Evolutionary conservation across 2,113 vertebrate genomes (phyloP), one percentile per base, ranked within the genome.

Genomic region (Gambusia holbrooki): DNA sequence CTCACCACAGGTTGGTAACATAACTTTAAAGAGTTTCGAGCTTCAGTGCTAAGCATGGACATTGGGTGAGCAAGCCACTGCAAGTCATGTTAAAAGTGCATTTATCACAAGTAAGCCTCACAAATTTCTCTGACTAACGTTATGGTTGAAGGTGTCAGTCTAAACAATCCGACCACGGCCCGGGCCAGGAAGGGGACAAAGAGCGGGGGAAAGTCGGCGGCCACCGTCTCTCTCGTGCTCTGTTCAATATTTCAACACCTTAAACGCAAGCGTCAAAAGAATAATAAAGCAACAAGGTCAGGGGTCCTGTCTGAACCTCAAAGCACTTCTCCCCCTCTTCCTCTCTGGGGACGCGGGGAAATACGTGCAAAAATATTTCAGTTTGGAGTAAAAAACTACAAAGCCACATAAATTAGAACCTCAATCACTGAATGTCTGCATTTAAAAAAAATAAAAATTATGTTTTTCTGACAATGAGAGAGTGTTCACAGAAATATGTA

Each of bases 241-340:
- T 93, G 94, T 92, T 96, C 94, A 92, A 93, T 95, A 94, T 96
- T 95, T 96, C 95, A 96, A 93, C 93, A 94, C 89, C 94, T 91
- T 93, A 90, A 86, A 92, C 90, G 90, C 70, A 91, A 92, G 86
- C 93, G 93, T 93, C 93, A 93, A 90, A 95, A 95, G 91, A 96
- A 95, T 94, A 95, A 95, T 92, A 95, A 89, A 95, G 92, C 91
- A 93, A 94, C 91, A 91, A 92, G 93, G 94, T 94, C 93, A 94
- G 91, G 88, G 87, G 94, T 86, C 93, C 86, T 92, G 92, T 93
- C 90, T 93, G 94, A 96, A 95, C 92, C 94, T 95, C 89, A 92
- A 94, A 92, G 93, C 90, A 92, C 95, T 94, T 80, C 74, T 83
- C 94, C 94, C 95, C 85, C 74, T 69, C 83, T 88, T 91, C 87